Evolutionary conservation across 2,113 vertebrate species (phyloP), one percentile per base, ranked within the genome.

Genomic region (Tautogolabrus adspersus): DNA sequence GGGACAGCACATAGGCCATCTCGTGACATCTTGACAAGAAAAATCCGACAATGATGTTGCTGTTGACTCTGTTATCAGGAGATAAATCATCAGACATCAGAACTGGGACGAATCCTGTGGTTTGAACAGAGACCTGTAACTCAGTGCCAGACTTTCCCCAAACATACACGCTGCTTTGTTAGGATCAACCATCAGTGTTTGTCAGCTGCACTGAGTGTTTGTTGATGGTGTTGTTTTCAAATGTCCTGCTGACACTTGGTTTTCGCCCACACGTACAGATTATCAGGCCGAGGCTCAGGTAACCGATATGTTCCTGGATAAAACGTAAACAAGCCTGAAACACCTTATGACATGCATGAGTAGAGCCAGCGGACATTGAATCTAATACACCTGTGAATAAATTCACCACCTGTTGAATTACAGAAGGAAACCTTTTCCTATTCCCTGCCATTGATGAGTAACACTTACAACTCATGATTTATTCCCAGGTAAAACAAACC

Each of bases 201-300:
- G 81, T 79, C 72, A 60, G 70, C 70, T 15, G 11, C 44, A 12
- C 37, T 49, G 67, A 64, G 79, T 81, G 87, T 89, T 34, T 91
- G 89, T 93, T 83, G 76, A 86, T 64, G 87, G 86, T 89, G 91
- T 93, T 93, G 93, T 94, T 95, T 93, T 91, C 85, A 89, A 87
- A 88, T 82, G 83, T 91, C 84, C 84, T 86, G 86, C 78, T 81
- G 81, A 80, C 69, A 72, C 86, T 88, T 63, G 81, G 86, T 89
- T 60, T 66, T 78, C 88, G 68, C 75, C 77, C 73, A 79, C 89
- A 58, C 49, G 76, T 90, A 82, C 88, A 87, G 90, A 91, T 88
- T 81, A 90, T 87, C 75, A 83, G 59, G 66, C 65, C 23, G 5
- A 38, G 82, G 91, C 81, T 95, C 93, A 94, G 93, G 93, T 95